phyloP scores from a whole-genome alignment of 2,888 invertebrate genomes.

The Aspidapion aeneum region DNA sequence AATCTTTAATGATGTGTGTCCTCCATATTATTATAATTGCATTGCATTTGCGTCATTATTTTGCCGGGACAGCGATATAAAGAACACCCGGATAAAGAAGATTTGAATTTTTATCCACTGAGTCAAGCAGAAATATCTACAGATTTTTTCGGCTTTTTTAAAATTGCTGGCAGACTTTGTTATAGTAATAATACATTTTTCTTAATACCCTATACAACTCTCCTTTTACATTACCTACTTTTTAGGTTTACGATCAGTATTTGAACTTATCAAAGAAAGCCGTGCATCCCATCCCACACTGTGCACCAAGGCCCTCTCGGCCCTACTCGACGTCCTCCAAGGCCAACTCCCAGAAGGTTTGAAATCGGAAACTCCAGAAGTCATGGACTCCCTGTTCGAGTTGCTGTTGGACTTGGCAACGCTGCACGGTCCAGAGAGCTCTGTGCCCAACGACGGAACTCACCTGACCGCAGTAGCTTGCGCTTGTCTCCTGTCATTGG shows the following conservation, averaged over 20 bases:
- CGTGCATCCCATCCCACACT: constrained; percentile 76
- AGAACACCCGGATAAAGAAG: too few relatives aligned
- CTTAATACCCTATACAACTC: not conserved
- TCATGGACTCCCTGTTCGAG: constrained; percentile 77
- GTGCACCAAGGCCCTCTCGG: constrained; percentile 84
- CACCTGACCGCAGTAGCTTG: constrained; percentile 84
- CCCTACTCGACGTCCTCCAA: constrained; percentile 84
- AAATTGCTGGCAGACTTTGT: too few relatives aligned
- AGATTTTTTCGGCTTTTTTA: too few relatives aligned
- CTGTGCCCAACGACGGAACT: constrained; percentile 59
- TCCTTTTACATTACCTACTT: not conserved
- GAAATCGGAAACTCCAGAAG: constrained; percentile 72
- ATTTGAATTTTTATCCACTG: too few relatives aligned
- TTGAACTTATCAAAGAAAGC: constrained; percentile 88
- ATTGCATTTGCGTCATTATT: too few relatives aligned
- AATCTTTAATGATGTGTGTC: too few relatives aligned
- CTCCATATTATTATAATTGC: too few relatives aligned
- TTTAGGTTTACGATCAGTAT: constrained; percentile 78
- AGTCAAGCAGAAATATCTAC: too few relatives aligned
- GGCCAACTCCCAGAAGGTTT: constrained; percentile 82
- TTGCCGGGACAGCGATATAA: too few relatives aligned
- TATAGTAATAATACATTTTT: too few relatives aligned
- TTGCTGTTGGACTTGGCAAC: constrained; percentile 81
- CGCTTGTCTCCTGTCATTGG: constrained; percentile 86
- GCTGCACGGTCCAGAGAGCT: constrained; percentile 58